These are phyloP conservation scores for Drepana falcataria DNA, from an alignment of 2,888 invertebrate genomes.

Conservation along the genomic window DNA sequence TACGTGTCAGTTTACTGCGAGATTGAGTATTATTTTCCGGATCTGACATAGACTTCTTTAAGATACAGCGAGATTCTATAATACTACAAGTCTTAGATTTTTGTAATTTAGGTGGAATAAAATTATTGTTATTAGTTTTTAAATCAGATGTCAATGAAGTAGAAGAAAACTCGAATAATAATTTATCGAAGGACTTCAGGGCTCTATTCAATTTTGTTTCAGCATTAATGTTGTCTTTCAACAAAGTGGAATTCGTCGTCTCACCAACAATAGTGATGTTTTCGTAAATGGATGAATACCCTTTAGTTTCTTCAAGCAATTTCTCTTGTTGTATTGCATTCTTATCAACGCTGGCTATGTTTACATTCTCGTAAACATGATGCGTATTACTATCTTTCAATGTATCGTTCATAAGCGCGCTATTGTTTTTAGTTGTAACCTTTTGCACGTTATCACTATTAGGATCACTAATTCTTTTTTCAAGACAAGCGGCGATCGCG, in stretches of 20 bases:
- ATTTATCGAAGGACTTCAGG: constrained; percentile 73
- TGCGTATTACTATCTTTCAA: constrained; percentile 39
- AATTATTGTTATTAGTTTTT: constrained; percentile 37
- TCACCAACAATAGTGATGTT: constrained; percentile 67
- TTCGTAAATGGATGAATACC: constrained; percentile 69
- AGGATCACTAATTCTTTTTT: constrained; percentile 67
- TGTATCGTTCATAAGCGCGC: constrained; percentile 48
- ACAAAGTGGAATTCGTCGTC: constrained; percentile 20
- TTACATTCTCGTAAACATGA: constrained; percentile 73
- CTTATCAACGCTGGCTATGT: constrained; percentile 41
- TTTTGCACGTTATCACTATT: constrained; percentile 66
- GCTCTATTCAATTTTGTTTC: constrained; percentile 67
- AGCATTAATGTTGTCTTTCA: constrained; percentile 22
- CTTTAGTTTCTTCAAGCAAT: constrained; percentile 63
- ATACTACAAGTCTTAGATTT: constrained; percentile 85
- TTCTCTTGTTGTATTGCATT: constrained; percentile 35
- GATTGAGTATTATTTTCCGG: constrained; percentile 52
- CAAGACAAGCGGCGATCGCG: constrained; percentile 68
- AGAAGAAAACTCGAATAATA: constrained; percentile 62
- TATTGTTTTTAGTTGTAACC: constrained; percentile 45
- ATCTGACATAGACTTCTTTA: constrained; percentile 78
- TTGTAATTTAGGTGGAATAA: constrained; percentile 78
- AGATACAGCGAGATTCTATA: constrained; percentile 83
- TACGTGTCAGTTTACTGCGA: constrained; percentile 59
- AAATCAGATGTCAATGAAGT: constrained; percentile 42